Base-by-base conservation (phyloP, 2,797 vertebrate species). In the Podargus strigoides region DNA sequence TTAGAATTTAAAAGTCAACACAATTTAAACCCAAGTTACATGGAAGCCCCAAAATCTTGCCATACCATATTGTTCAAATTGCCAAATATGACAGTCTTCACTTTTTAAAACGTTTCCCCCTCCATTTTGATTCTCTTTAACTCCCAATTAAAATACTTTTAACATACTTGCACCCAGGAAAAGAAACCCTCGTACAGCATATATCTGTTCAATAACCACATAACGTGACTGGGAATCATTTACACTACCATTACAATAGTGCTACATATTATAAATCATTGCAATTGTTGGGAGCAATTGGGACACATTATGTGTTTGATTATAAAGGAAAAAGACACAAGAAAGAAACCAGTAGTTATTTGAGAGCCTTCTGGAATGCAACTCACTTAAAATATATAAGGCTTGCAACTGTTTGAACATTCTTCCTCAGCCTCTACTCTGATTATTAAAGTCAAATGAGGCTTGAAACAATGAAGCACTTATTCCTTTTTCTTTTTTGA, bases 401-500 rank as follows among this genome's bases (percentile, higher is more conserved):
- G 55, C 73, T 84, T 94, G 81, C 86, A 84, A 62, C 58, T 55
- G 42, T 37, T 47, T 37, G 58, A 86, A 92, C 94, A 90, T 97
- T 97, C 72, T 80, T 97, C 52, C 41, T 89, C 92, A 89, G 93
- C 91, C 88, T 91, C 92, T 70, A 78, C 92, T 75, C 59, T 56
- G 19, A 34, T 91, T 76, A 92, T 88, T 79, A 95, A 32, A 93
- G 75, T 10, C 74, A 34, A 94, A 83, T 58, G 64, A 88, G 77
- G 34, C 14, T 86, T 74, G 39, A 91, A 90, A 97, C 94, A 97
- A 97, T 67, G 41, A 84, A 86, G 49, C 32, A 85, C 52, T 97
- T 93, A 79, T n/a, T 79, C 36, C 41, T 74, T 70, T 69, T 91
- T 36, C 67, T 62, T 88, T 82, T 93, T 86, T 94, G 68, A 94